Base-by-base conservation (phyloP, 2,888 invertebrate genomes). In the Lissonota sp. region DNA sequence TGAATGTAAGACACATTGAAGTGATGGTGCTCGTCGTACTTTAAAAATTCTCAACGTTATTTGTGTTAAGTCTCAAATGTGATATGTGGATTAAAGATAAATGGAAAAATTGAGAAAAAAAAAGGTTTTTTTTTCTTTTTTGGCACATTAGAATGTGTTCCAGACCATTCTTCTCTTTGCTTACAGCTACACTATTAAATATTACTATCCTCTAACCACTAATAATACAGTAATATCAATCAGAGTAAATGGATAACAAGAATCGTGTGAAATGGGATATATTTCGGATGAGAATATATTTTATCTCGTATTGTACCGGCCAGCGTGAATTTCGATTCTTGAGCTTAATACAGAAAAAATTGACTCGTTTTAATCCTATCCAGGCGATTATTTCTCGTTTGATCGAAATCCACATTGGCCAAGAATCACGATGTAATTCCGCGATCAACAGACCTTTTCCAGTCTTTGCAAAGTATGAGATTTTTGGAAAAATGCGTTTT, bases 101-200 rank as follows among this genome's bases (percentile, higher is more conserved):
- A 70, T 14, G 37, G 70, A 82, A 84, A 86, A 87, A 88, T 86
- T 88, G 86, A 89, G 86, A 79, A 84, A 88, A 86, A 83, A 10
- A 12, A 37, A 49, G 3, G 58, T 40, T 16, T 42, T 4, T 26
- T 62, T 53, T 57, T 26, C 40, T 77, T 78, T 87, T 88, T 91
- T 91, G 89, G 89, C 90, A 90, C 89, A 83, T 88, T 86, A 84
- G 80, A 91, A 92, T 91, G 91, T 88, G 91, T 91, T 91, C 88
- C 91, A 92, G 91, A 91, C 91, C 91, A 92, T 92, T 91, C 89
- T 91, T 92, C 91, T 91, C 92, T 89, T 84, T 86, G 82, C 70
- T 82, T 82, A 81, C 26, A 26, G 3, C 26, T 42, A 57, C 74
- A 69, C 79, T 83, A 84, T 71, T 80, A 80, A 63, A 58, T 71